These are phyloP conservation scores for Falco novaeseelandiae DNA, from an alignment of 2,797 vertebrate genomes.

Conservation along the genomic window DNA sequence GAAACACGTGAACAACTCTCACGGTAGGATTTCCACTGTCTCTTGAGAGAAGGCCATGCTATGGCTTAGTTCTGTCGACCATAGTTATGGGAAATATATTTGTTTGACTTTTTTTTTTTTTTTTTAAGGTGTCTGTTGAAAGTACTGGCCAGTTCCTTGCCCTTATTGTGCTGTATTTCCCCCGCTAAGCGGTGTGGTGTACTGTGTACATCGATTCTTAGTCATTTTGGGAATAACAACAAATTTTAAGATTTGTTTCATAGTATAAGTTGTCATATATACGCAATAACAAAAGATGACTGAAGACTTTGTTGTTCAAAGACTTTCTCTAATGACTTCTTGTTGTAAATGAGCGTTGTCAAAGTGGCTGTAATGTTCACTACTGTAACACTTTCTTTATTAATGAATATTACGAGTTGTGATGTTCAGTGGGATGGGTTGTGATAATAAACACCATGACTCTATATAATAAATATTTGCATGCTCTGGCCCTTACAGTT, in stretches of 20 bases:
- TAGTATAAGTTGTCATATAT: background rate
- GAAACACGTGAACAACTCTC: background rate
- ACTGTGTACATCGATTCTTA: background rate
- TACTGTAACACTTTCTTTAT: background rate
- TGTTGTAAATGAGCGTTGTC: background rate
- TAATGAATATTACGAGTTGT: background rate
- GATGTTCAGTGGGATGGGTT: background rate
- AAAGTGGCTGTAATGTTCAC: background rate
- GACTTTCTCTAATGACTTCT: background rate
- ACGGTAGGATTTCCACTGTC: background rate
- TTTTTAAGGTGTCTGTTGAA: background rate
- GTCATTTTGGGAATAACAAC: background rate
- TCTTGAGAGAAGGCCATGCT: background rate
- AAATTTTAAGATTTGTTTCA: background rate
- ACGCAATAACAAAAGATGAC: background rate
- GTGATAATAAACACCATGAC: background rate
- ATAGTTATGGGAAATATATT: background rate
- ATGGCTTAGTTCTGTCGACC: background rate
- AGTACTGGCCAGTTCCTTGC: background rate
- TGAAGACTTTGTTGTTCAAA: background rate
- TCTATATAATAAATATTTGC: background rate
- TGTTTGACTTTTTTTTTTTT: background rate
- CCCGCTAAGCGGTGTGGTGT: background rate
- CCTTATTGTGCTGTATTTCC: background rate
- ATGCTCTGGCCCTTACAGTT: background rate